These are phyloP conservation scores for Rostratula benghalensis DNA, from an alignment of 2,113 vertebrate species.

Conservation along the genomic window DNA sequence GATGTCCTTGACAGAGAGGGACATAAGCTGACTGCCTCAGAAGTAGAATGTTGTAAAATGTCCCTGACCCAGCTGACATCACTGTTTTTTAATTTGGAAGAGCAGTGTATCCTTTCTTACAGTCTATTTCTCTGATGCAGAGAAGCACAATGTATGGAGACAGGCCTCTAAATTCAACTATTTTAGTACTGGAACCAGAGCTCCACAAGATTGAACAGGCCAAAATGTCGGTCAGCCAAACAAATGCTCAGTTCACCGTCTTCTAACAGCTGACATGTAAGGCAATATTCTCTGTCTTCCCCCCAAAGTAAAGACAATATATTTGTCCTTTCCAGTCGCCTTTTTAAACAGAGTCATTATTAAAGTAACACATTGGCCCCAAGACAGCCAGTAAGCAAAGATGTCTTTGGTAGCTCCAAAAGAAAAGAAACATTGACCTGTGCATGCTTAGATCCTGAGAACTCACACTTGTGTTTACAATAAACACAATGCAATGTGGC, in stretches of 20 bases:
- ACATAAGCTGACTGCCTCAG: background rate
- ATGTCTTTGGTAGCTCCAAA: background rate
- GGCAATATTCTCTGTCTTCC: background rate
- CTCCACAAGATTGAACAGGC: background rate
- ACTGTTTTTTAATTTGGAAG: background rate
- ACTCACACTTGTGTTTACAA: background rate
- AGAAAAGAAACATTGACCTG: background rate
- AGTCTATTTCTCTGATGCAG: background rate
- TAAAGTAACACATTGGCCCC: background rate
- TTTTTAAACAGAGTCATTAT: background rate
- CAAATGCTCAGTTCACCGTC: background rate
- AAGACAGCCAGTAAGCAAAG: background rate
- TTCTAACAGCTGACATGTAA: background rate
- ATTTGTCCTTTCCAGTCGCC: background rate
- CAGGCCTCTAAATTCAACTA: background rate
- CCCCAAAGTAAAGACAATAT: background rate
- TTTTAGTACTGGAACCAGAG: background rate
- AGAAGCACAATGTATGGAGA: background rate
- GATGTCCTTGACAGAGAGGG: background rate
- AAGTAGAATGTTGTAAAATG: background rate
- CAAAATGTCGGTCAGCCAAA: background rate
- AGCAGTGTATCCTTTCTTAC: background rate
- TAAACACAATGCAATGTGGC: background rate
- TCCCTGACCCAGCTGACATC: background rate
- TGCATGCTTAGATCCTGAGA: background rate